These are phyloP conservation scores for Chrysochloris asiatica DNA, from an alignment of 2,113 vertebrate genomes.

Conservation along the genomic window DNA sequence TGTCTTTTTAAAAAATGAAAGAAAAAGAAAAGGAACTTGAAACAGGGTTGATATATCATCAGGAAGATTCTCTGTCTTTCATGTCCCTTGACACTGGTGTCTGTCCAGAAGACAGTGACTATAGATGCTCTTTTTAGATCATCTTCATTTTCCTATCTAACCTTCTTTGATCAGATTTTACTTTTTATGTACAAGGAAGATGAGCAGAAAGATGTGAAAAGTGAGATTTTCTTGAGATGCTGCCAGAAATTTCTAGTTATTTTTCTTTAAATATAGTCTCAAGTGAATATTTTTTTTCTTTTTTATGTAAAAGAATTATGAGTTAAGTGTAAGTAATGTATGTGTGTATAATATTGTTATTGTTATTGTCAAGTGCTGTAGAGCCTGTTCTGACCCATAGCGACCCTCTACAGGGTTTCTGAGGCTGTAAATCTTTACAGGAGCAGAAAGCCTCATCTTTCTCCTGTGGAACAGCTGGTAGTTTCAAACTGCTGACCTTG, in stretches of 20 bases:
- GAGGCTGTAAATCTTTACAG: too few species aligned
- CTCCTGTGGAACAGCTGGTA: too few species aligned
- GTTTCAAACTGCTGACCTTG: too few species aligned
- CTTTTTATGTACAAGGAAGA: neutral
- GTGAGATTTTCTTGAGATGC: neutral
- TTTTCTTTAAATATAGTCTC: neutral
- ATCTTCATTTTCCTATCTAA: slow-evolving; percentile 10
- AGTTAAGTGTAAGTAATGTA: neutral
- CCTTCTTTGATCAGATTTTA: slow-evolving; percentile 15
- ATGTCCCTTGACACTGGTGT: neutral
- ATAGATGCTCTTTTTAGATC: slow-evolving; percentile 49
- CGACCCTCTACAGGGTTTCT: too few species aligned
- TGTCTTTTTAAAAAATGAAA: too few species aligned
- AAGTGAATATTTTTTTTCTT: neutral
- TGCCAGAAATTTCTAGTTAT: slow-evolving; percentile 11
- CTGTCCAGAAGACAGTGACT: slow-evolving; percentile 7
- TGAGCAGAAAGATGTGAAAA: slow-evolving; percentile 33
- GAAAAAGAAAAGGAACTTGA: neutral
- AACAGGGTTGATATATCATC: neutral
- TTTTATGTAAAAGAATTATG: neutral
- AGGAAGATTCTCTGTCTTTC: slow-evolving; percentile 44
- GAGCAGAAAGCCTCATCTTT: too few species aligned
- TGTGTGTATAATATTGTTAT: too few species aligned
- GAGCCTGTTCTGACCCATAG: too few species aligned
- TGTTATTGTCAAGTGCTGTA: too few species aligned